A percentile compares a stretch with the other conserved stretches of the same genome.
phyloP scores from a whole-genome alignment of 2,888 invertebrate genomes.

The Sminthurinus aureus region DNA sequence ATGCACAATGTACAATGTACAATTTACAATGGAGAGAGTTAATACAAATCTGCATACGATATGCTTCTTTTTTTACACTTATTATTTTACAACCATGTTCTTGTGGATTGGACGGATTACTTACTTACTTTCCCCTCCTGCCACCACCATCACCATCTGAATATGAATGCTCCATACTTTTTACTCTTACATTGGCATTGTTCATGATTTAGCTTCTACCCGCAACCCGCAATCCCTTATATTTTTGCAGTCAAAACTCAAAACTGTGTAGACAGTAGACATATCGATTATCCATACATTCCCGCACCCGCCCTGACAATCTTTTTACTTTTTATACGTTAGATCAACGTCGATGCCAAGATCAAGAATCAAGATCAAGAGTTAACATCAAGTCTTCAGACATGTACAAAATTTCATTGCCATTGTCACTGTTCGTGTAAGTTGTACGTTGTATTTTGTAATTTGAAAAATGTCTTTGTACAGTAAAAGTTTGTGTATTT shows the following conservation, averaged over 20 bases:
- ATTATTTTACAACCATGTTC: slow-evolving; percentile 29
- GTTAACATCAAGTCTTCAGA: too few relatives aligned
- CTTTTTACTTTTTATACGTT: too few relatives aligned
- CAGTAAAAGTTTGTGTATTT: too few relatives aligned
- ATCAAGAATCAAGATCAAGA: too few relatives aligned
- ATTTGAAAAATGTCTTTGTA: too few relatives aligned
- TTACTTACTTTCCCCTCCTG: slow-evolving; percentile 3
- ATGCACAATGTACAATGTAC: background rate
- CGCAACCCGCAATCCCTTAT: background rate
- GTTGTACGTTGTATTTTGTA: too few relatives aligned
- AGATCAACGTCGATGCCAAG: too few relatives aligned
- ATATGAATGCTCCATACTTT: background rate
- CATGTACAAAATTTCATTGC: too few relatives aligned
- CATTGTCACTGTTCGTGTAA: too few relatives aligned
- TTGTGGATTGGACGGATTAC: slow-evolving; percentile 9
- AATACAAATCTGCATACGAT: background rate
- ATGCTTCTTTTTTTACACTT: slow-evolving; percentile 4
- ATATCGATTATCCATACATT: too few relatives aligned
- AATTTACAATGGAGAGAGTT: background rate
- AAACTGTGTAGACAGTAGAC: too few relatives aligned
- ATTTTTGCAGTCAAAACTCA: background rate
- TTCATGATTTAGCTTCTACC: background rate
- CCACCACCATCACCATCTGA: background rate
- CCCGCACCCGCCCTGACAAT: too few relatives aligned
- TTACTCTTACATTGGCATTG: background rate